These are phyloP conservation scores for human DNA, from an alignment of 2,113 vertebrate species.

Conservation along the genomic window DNA sequence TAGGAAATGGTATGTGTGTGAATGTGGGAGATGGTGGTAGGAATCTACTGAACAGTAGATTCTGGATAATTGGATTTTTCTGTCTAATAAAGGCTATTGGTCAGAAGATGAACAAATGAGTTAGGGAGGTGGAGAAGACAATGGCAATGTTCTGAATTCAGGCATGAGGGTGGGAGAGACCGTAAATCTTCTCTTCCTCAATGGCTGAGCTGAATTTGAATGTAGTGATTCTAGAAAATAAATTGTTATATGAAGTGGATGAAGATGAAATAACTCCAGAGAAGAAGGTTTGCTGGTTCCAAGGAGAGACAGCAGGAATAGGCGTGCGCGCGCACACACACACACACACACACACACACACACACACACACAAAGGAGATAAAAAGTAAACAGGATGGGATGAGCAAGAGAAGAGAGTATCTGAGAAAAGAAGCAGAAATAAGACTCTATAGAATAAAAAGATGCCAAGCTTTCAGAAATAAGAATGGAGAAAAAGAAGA, in stretches of 20 bases:
- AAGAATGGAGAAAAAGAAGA: background rate
- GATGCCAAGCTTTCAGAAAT: background rate
- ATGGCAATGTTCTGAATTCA: background rate
- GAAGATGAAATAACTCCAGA: background rate
- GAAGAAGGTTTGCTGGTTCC: background rate
- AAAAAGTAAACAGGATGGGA: no score
- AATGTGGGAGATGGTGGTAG: background rate
- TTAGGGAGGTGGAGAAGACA: background rate
- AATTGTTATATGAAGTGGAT: background rate
- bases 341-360: background rate
- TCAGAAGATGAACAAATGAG: background rate
- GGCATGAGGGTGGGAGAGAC: background rate
- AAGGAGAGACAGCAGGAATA: background rate
- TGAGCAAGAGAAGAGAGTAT: background rate
- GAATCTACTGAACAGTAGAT: background rate
- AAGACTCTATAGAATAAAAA: background rate
- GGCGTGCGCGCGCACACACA: fast-evolving
- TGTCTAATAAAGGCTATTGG: background rate
- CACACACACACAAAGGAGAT: background rate
- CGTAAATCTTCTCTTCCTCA: no score
- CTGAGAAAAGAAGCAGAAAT: background rate
- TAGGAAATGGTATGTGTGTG: background rate
- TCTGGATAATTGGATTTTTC: background rate
- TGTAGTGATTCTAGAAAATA: background rate
- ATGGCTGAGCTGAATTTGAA: background rate